Conservation (phyloP, 2,888 invertebrate species). For the Erebia epiphron region DNA sequence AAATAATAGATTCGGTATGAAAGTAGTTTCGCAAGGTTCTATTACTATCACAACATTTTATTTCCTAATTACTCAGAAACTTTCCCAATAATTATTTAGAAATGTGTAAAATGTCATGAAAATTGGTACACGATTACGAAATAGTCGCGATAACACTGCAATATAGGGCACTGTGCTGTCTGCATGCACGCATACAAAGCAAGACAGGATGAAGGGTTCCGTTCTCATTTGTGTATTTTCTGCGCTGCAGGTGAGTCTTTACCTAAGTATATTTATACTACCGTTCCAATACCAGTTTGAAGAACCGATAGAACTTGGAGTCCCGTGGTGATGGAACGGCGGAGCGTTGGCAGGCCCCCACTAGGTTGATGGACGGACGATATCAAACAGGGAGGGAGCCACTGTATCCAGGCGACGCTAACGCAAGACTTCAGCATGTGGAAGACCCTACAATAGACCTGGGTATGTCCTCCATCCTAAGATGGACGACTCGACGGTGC, state of each 20-base stretch:
- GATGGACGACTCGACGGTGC: too few relatives aligned
- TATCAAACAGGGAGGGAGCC: too few relatives aligned
- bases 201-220: slow-evolving; percentile 33
- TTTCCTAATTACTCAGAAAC: background rate
- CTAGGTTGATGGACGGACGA: too few relatives aligned
- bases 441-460: too few relatives aligned
- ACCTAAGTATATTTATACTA: too few relatives aligned
- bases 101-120: background rate
- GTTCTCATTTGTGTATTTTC: slow-evolving; percentile 33
- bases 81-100: background rate
- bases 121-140: slow-evolving; percentile 12
- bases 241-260: slow-evolving; percentile 41
- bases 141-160: slow-evolving; percentile 1
- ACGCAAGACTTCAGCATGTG: too few relatives aligned
- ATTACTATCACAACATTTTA: background rate
- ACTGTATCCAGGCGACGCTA: too few relatives aligned
- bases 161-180: slow-evolving; percentile 34
- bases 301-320: too few relatives aligned
- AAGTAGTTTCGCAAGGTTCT: background rate
- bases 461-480: too few relatives aligned
- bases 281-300: too few relatives aligned
- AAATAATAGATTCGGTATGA: background rate
- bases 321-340: too few relatives aligned
- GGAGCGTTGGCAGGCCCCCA: too few relatives aligned
- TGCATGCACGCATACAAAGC: background rate